These are phyloP conservation scores for Alfaro cultratus DNA, from an alignment of 2,797 vertebrate species.

Conservation along the genomic window DNA sequence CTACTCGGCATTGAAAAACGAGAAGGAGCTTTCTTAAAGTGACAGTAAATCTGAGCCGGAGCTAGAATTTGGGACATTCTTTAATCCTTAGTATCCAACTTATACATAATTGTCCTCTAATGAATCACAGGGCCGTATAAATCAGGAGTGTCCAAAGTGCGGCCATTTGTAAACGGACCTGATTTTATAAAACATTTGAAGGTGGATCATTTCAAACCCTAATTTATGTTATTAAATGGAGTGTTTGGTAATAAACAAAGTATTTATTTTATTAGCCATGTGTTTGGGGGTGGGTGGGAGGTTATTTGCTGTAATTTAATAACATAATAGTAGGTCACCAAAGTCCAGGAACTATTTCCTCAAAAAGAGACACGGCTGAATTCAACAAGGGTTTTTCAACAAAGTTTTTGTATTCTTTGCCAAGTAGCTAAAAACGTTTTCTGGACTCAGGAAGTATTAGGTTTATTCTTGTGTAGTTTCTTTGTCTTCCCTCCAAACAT, in stretches of 20 bases:
- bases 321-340: too few relatives aligned
- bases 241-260: neutral
- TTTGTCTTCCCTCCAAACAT: neutral
- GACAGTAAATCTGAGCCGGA: neutral
- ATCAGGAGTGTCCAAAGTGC: too few relatives aligned
- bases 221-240: neutral
- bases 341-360: too few relatives aligned
- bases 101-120: neutral
- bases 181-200: neutral
- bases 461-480: neutral
- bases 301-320: neutral
- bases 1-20: neutral
- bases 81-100: too few relatives aligned
- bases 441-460: too few relatives aligned
- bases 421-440: too few relatives aligned
- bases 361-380: too few relatives aligned
- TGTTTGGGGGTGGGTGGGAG: neutral
- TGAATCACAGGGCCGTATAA: too few relatives aligned
- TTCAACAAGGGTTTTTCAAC: too few relatives aligned
- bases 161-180: neutral
- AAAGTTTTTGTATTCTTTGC: too few relatives aligned
- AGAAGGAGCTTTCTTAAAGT: conserved; percentile 5
- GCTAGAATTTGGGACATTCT: too few relatives aligned
- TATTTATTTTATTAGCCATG: neutral
- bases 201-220: neutral